Conservation (phyloP, 2,113 vertebrate species). For the rat (Rattus norvegicus) region DNA sequence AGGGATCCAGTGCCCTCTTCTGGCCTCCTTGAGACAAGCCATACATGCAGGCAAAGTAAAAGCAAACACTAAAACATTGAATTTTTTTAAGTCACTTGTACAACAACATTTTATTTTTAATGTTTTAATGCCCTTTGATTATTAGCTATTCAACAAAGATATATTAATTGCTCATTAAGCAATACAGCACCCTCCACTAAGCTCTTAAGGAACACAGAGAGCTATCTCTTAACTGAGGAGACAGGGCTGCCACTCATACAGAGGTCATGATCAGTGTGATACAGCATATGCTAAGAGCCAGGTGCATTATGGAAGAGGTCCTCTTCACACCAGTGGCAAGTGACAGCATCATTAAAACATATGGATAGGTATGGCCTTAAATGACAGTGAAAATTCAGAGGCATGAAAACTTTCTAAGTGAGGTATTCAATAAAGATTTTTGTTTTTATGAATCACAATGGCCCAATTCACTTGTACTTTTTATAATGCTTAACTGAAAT, state of each 20-base stretch:
- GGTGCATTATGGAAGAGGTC: not conserved
- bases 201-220: conserved; percentile 2
- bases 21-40: not conserved
- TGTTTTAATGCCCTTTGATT: not conserved
- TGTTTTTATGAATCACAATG: conserved; percentile 15
- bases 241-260: not conserved
- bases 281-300: not conserved
- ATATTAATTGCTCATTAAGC: conserved; percentile 8
- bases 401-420: not conserved
- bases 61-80: not conserved
- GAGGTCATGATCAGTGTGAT: not conserved
- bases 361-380: not conserved
- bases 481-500: conserved; percentile 45
- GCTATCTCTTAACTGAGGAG: not conserved
- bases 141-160: conserved; percentile 40
- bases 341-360: not conserved
- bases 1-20: not conserved
- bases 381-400: not conserved
- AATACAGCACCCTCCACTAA: not conserved
- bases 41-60: not conserved
- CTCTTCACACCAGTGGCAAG: not conserved
- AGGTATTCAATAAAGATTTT: not conserved
- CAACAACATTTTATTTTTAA: not conserved
- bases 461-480: not conserved
- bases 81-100: conserved; percentile 7